A percentile compares a stretch with the other conserved stretches of the same genome.
Conservation (phyloP, 2,113 vertebrate species). For the Oceanodroma tethys region DNA sequence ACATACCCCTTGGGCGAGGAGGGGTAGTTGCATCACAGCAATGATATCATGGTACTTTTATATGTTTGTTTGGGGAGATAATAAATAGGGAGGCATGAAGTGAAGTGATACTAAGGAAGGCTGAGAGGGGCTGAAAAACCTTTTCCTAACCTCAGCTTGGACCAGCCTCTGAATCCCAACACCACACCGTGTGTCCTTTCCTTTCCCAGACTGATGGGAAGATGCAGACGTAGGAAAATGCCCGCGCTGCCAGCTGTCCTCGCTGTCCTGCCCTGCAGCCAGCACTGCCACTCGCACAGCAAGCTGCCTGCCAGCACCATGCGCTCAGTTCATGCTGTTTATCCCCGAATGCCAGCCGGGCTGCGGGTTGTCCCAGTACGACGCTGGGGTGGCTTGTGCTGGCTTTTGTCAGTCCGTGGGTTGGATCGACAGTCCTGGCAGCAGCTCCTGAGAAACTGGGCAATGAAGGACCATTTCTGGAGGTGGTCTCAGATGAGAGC, state of each 20-base stretch:
- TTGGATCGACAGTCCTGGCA: not conserved
- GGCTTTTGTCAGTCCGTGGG: accelerated
- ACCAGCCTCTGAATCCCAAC: not conserved
- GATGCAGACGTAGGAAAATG: not conserved
- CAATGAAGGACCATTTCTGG: not conserved
- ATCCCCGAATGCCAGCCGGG: accelerated
- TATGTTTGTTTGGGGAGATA: not conserved
- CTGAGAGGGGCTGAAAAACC: not conserved
- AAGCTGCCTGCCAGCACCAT: not conserved
- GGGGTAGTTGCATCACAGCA: not conserved
- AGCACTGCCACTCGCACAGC: not conserved
- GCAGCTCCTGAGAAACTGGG: not conserved
- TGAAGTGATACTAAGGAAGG: not conserved
- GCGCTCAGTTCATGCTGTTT: accelerated
- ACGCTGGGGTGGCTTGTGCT: not conserved
- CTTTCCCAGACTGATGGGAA: not conserved
- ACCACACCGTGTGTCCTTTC: not conserved
- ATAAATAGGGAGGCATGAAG: not conserved
- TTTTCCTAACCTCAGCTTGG: not conserved
- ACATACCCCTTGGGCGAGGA: accelerated
- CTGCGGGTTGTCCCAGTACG: not conserved
- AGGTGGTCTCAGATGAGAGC: not conserved
- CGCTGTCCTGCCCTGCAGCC: not conserved
- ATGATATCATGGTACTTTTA: not conserved
- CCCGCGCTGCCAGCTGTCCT: accelerated